Percentiles rank a stretch among this genome's conserved stretches.
Evolutionary conservation across 1,140 invertebrate genomes (phyloP).

Genomic region (Telenomus remus): DNA sequence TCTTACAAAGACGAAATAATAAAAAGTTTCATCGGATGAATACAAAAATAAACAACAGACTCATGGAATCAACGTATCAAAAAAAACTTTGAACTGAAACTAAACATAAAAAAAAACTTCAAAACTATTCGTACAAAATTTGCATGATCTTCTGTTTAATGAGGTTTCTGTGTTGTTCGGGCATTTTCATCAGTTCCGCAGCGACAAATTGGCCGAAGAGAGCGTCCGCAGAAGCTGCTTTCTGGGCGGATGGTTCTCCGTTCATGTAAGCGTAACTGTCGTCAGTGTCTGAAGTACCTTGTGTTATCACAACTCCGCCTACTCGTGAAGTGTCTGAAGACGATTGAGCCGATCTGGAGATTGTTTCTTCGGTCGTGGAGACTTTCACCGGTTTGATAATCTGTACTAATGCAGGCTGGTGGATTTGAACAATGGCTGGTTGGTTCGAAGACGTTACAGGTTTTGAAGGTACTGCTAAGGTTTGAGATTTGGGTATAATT

Average conservation of each 20-base stretch:
- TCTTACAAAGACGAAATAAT: too few relatives aligned
- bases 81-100: not conserved
- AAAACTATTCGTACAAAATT: conserved; percentile 34
- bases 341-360: not conserved
- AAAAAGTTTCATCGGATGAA: too few relatives aligned
- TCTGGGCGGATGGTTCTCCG: conserved; percentile 9
- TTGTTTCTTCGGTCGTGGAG: conserved; percentile 22
- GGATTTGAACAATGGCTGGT: conserved; percentile 42
- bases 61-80: too few relatives aligned
- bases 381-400: conserved; percentile 43
- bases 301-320: conserved; percentile 25
- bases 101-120: conserved; percentile 8
- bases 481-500: not conserved
- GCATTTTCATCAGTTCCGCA: conserved; percentile 38
- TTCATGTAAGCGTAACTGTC: conserved; percentile 16
- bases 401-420: conserved; percentile 48
- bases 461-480: conserved; percentile 2
- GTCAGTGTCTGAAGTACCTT: conserved; percentile 29
- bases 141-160: conserved; percentile 46
- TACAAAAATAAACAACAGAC: too few relatives aligned
- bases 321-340: conserved; percentile 14
- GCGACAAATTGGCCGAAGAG: conserved; percentile 46
- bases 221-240: conserved; percentile 22
- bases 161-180: conserved; percentile 23
- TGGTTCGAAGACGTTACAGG: conserved; percentile 24